phyloP scores from a whole-genome alignment of 1,140 invertebrate genomes.

The Drosophila saltans region DNA sequence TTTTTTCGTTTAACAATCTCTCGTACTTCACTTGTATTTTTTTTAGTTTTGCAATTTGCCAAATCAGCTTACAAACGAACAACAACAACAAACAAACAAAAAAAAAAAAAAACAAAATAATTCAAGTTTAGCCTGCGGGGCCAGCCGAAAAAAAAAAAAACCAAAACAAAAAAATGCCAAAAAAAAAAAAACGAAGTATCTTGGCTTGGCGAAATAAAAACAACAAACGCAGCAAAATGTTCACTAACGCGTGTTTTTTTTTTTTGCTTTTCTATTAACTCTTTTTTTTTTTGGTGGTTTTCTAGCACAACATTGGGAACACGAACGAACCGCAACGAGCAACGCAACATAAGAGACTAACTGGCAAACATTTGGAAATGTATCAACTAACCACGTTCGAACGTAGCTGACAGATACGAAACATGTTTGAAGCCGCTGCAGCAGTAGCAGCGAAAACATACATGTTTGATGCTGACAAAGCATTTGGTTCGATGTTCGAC shows the following conservation, averaged over 20 bases:
- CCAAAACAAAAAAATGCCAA: constrained; percentile 31
- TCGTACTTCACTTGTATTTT: constrained; percentile 49
- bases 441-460: too few relatives aligned
- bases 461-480: too few relatives aligned
- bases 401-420: too few relatives aligned
- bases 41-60: constrained; percentile 51
- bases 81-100: constrained; percentile 9
- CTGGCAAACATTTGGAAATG: too few relatives aligned
- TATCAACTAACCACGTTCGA: too few relatives aligned
- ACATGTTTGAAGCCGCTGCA: too few relatives aligned
- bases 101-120: constrained; percentile 8
- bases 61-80: constrained; percentile 64
- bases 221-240: constrained; percentile 47
- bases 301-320: too few relatives aligned
- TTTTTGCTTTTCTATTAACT: too few relatives aligned
- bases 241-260: constrained; percentile 16
- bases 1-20: constrained; percentile 5
- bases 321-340: not conserved
- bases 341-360: constrained; percentile 13
- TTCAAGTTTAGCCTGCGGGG: constrained; percentile 76
- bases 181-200: constrained; percentile 67
- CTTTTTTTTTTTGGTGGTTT: too few relatives aligned
- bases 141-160: constrained; percentile 34
- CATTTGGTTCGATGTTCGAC: too few relatives aligned
- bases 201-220: constrained; percentile 29